A percentile compares a stretch with the other conserved stretches of the same genome.
These are phyloP conservation scores for Sphinx pinastri DNA, from an alignment of 2,888 invertebrate genomes.

Conservation along the genomic window DNA sequence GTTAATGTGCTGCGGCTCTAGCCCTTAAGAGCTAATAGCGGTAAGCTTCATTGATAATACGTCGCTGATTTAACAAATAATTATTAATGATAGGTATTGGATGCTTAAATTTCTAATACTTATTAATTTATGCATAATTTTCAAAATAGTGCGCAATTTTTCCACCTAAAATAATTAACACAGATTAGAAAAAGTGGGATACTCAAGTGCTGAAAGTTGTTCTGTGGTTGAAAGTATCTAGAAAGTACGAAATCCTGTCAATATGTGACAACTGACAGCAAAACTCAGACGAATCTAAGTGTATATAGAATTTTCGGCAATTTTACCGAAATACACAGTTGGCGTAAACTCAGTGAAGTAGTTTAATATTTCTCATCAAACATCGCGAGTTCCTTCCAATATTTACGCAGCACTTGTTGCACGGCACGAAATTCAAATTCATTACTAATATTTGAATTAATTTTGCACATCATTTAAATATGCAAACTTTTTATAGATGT, in stretches of 20 bases:
- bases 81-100: too few species aligned
- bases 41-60: too few species aligned
- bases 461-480: constrained; percentile 11
- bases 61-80: too few species aligned
- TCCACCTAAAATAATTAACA: background rate
- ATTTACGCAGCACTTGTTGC: constrained; percentile 31
- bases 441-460: constrained; percentile 24
- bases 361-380: constrained; percentile 15
- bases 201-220: too few species aligned
- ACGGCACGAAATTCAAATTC: constrained; percentile 10
- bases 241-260: too few species aligned
- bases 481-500: background rate
- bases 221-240: too few species aligned
- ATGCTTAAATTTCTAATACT: too few species aligned
- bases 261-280: too few species aligned
- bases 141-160: background rate
- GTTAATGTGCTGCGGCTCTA: background rate
- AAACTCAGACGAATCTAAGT: too few species aligned
- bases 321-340: background rate
- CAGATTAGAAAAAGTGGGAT: too few species aligned
- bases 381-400: constrained; percentile 28
- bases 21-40: background rate
- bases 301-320: background rate
- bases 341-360: constrained; percentile 7
- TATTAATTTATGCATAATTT: too few species aligned